These are phyloP conservation scores for Agapornis roseicollis DNA, from an alignment of 2,113 vertebrate species.

Conservation along the genomic window DNA sequence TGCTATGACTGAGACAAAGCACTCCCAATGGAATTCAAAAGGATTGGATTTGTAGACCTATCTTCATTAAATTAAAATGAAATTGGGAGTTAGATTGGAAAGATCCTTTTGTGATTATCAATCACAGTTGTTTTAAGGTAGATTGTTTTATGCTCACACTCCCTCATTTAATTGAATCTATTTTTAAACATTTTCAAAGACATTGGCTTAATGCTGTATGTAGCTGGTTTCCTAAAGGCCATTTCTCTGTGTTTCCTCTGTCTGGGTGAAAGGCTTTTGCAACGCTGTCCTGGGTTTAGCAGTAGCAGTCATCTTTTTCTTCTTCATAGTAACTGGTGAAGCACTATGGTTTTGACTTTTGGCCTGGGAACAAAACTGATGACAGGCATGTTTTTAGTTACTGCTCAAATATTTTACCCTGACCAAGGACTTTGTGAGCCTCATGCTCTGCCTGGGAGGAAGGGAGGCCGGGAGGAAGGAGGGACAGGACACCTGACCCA, in stretches of 20 bases:
- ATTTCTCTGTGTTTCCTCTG: not conserved
- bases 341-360: too few relatives aligned
- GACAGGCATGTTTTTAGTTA: too few relatives aligned
- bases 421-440: too few relatives aligned
- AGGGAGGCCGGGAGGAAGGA: too few relatives aligned
- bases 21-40: conserved; percentile 70
- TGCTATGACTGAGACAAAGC: conserved; percentile 79
- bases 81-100: not conserved
- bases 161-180: not conserved
- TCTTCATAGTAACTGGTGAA: too few relatives aligned
- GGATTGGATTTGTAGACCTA: conserved; percentile 62
- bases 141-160: not conserved
- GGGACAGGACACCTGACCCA: too few relatives aligned
- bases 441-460: too few relatives aligned
- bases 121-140: not conserved
- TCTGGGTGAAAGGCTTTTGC: not conserved
- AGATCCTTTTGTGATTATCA: not conserved
- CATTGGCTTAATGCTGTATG: not conserved
- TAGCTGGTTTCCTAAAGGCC: not conserved
- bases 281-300: too few relatives aligned
- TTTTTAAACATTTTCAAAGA: not conserved
- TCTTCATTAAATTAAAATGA: conserved; percentile 62
- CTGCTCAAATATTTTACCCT: too few relatives aligned
- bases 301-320: too few relatives aligned
- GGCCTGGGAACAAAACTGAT: too few relatives aligned